These are phyloP conservation scores for Gnathonemus longibarbis DNA, from an alignment of 2,113 vertebrate genomes.

Conservation along the genomic window DNA sequence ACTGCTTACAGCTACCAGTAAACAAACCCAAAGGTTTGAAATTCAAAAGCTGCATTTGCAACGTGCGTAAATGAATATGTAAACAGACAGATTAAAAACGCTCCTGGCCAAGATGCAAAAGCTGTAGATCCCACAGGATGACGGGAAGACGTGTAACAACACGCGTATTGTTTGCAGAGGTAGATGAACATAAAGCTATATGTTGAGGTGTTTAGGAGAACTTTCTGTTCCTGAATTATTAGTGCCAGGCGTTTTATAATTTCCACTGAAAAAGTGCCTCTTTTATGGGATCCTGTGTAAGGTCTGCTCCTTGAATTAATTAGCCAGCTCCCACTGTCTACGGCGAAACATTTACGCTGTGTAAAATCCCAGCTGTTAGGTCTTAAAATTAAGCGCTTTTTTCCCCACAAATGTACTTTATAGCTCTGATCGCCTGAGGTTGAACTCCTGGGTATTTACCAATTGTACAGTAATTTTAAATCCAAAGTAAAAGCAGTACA, in stretches of 20 bases:
- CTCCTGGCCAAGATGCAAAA: neutral
- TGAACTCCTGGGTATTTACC: neutral
- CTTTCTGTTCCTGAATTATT: slow-evolving; percentile 3
- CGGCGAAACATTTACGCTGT: neutral
- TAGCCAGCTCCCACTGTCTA: neutral
- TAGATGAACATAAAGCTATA: neutral
- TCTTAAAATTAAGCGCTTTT: neutral
- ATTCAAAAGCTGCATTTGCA: neutral
- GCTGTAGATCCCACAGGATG: neutral
- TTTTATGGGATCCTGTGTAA: neutral
- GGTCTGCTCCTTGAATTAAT: neutral
- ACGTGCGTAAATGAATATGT: neutral
- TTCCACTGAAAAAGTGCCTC: neutral
- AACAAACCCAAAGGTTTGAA: neutral
- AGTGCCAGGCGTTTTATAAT: neutral
- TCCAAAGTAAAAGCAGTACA: neutral
- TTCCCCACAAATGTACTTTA: neutral
- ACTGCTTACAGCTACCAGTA: neutral
- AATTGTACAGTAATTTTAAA: neutral
- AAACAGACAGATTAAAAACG: neutral
- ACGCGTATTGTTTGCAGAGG: neutral
- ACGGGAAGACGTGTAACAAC: neutral
- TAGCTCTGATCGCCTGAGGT: neutral
- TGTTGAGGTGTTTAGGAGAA: neutral
- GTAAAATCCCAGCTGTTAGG: neutral